Evolutionary conservation across 1,140 invertebrate species (phyloP), one percentile per base, ranked within the genome.

Genomic region (Drosophila watanabei): DNA sequence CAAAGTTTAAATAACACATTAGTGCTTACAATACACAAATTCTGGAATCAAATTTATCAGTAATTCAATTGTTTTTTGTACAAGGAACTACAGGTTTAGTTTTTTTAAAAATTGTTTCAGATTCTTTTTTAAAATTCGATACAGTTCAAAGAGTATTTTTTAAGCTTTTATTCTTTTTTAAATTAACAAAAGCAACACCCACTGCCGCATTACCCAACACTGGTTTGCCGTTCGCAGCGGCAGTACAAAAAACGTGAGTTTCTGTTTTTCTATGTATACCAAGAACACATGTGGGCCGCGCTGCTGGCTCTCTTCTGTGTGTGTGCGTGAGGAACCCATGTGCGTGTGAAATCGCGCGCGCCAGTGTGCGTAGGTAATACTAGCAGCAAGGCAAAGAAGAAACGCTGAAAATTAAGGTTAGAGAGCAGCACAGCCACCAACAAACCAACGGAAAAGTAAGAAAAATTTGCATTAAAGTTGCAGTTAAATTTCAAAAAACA

Each of bases 321-420:
- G 59, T 79, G 30, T 80, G 72, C 45, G 66, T 85, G 59, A 65
- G 68, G 68, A 39, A 57, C 68, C 68, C 73, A 62, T 78, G 60
- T 79, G 64, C 75, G 43, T 82, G 66, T 68, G 73, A n/a, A 59
- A 58, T 56, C 66, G 84, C 75, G 56, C 49, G 61, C 69, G 72
- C 39, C 48, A 82, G 73, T 80, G 58, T 78, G 77, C 75, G 88
- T 87, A 91, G 73, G 75, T 78, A 82, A 82, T 82, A 81, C 79
- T 82, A 76, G 75, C 87, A 91, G 81, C 69, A 73, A 82, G 62
- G 52, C 75, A 77, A 82, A 92, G 81, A 64, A 92, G 77, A 82
- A 92, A 90, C 82, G 82, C 82, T 82, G 86, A 91, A 92, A 92
- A 92, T 89, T 92, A 92, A 92, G 91, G 91, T 92, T 92, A 92